These are phyloP conservation scores for Vannuccia rotundouncinata DNA, from an alignment of 2,888 invertebrate species.

Conservation along the genomic window DNA sequence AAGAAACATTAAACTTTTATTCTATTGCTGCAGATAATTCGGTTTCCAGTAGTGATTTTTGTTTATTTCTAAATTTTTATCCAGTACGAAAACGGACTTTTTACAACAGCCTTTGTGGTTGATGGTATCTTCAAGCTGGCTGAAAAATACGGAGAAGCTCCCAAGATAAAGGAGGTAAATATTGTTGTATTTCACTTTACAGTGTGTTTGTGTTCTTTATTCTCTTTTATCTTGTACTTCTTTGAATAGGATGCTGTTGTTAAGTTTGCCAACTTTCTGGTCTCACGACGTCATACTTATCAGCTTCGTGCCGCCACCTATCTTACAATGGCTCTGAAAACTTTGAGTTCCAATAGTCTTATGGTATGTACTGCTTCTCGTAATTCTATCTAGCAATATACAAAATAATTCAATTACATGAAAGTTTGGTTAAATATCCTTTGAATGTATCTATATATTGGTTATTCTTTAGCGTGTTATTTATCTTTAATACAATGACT, in stretches of 20 bases:
- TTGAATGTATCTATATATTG: too few species aligned
- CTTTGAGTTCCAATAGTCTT: not conserved
- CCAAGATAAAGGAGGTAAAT: slow-evolving; percentile 63
- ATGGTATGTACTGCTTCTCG: not conserved
- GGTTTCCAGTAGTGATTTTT: too few species aligned
- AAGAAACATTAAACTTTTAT: too few species aligned
- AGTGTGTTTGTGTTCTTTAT: not conserved
- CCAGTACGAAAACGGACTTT: slow-evolving; percentile 70
- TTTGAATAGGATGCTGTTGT: slow-evolving; percentile 65
- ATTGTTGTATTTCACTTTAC: too few species aligned
- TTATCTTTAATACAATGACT: too few species aligned
- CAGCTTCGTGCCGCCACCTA: slow-evolving; percentile 74
- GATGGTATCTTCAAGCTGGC: slow-evolving; percentile 65
- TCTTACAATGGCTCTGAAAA: slow-evolving; percentile 54
- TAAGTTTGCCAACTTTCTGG: slow-evolving; percentile 81
- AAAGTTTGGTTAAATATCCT: too few species aligned
- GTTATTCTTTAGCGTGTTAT: too few species aligned
- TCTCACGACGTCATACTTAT: slow-evolving; percentile 80
- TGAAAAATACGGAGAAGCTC: slow-evolving; percentile 63
- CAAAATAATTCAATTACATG: too few species aligned
- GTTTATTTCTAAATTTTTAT: too few species aligned
- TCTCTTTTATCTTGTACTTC: not conserved
- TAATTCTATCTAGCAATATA: too few species aligned
- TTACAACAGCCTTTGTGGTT: slow-evolving; percentile 60
- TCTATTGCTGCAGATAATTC: too few species aligned